These are phyloP conservation scores for Sebastes paucispinis DNA, from an alignment of 2,797 vertebrate species.

Conservation along the genomic window DNA sequence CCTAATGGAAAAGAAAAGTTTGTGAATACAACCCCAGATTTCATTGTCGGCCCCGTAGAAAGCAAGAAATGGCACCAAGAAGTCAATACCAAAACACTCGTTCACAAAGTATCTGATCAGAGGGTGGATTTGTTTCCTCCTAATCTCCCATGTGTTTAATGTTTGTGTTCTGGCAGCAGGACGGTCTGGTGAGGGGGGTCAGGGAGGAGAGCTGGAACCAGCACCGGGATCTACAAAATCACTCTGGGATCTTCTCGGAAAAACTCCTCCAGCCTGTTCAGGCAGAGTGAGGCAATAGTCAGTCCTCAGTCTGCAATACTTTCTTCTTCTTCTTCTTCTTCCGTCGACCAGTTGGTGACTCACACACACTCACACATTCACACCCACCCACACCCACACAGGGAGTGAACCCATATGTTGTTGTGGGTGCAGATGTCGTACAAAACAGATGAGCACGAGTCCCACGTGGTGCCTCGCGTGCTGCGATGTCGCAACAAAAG, in stretches of 20 bases:
- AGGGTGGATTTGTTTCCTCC: neutral
- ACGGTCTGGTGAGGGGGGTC: constrained; percentile 65
- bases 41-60: neutral
- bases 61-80: neutral
- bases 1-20: neutral
- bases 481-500: constrained; percentile 54
- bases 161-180: constrained; percentile 57
- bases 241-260: constrained; percentile 67
- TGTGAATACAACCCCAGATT: neutral
- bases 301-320: constrained; percentile 6
- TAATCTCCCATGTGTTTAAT: constrained; percentile 11
- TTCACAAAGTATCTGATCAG: neutral
- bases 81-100: neutral
- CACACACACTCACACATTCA: neutral
- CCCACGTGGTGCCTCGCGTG: constrained; percentile 35
- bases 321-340: constrained; percentile 25
- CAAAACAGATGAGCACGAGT: constrained; percentile 47
- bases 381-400: neutral
- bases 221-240: constrained; percentile 67
- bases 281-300: constrained; percentile 62
- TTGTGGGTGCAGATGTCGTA: constrained; percentile 49
- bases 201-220: constrained; percentile 75
- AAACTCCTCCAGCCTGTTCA: constrained; percentile 61
- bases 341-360: constrained; percentile 19
- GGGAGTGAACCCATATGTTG: constrained; percentile 49